Evolutionary conservation across 2,888 invertebrate species (phyloP).

Genomic region (Epinotia nisella): DNA sequence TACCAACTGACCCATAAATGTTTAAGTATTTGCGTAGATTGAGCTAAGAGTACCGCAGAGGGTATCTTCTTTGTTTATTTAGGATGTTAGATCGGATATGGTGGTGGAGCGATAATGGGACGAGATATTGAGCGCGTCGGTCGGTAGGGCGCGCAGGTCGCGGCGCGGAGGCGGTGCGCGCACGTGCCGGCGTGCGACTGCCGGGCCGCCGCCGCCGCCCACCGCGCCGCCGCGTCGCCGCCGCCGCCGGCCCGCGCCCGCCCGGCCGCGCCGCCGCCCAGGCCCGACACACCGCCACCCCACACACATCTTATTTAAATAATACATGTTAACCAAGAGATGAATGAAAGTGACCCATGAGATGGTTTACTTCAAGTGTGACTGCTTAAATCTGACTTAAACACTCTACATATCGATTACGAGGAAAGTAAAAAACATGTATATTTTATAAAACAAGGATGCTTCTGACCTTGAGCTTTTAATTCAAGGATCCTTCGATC

Average conservation of each 20-base stretch:
- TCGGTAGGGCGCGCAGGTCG: constrained; percentile 60
- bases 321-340: constrained; percentile 1
- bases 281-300: constrained; percentile 10
- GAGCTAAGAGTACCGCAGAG: constrained; percentile 7
- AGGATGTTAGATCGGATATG: constrained; percentile 5
- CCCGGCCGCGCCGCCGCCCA: constrained; percentile 63
- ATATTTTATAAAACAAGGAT: too few relatives aligned
- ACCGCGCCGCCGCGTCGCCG: constrained; percentile 66
- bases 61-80: constrained; percentile 5
- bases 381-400: too few relatives aligned
- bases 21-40: constrained; percentile 49
- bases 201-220: constrained; percentile 64
- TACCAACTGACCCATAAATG: constrained; percentile 75
- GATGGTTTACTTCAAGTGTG: background rate
- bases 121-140: constrained; percentile 70
- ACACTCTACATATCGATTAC: too few relatives aligned
- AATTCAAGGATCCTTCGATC: too few relatives aligned
- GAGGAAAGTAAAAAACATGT: too few relatives aligned
- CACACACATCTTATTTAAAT: constrained; percentile 10
- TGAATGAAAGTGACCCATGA: constrained; percentile 1
- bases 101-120: constrained; percentile 29
- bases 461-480: too few relatives aligned
- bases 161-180: constrained; percentile 75
- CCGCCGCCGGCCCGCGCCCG: constrained; percentile 64
- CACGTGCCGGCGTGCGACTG: constrained; percentile 81